Conservation (phyloP, 2,113 vertebrate species). For the Mohoua ochrocephala region DNA sequence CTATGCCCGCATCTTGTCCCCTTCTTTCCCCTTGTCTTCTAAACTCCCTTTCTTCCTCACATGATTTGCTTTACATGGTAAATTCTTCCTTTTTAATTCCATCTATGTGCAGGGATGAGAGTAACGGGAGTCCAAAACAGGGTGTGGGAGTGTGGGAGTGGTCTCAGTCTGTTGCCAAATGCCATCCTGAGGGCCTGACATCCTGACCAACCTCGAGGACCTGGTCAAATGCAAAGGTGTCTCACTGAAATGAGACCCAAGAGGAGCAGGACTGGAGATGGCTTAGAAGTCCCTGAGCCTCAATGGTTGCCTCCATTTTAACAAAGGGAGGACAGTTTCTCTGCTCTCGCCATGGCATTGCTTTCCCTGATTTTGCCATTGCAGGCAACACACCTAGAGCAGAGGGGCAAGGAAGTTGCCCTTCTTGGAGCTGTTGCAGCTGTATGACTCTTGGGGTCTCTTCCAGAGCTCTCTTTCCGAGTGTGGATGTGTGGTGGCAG, state of each 20-base stretch:
- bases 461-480: constrained; percentile 93
- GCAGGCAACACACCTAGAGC: not conserved
- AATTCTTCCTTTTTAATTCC: not conserved
- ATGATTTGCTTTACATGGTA: not conserved
- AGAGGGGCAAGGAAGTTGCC: not conserved
- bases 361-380: not conserved
- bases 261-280: not conserved
- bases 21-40: not conserved
- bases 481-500: constrained; percentile 99
- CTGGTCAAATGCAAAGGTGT: not conserved
- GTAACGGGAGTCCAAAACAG: not conserved
- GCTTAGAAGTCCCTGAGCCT: not conserved
- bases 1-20: not conserved
- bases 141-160: not conserved
- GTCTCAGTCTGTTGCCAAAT: not conserved
- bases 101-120: not conserved
- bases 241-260: not conserved
- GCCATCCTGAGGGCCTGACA: not conserved
- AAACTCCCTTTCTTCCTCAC: not conserved
- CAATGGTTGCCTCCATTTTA: not conserved
- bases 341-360: not conserved
- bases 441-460: constrained; percentile 19
- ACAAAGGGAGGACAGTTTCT: not conserved
- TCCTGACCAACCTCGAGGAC: not conserved
- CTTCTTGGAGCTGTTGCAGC: not conserved